These are phyloP conservation scores for Lethocerus indicus DNA, from an alignment of 1,140 invertebrate genomes.

Conservation along the genomic window DNA sequence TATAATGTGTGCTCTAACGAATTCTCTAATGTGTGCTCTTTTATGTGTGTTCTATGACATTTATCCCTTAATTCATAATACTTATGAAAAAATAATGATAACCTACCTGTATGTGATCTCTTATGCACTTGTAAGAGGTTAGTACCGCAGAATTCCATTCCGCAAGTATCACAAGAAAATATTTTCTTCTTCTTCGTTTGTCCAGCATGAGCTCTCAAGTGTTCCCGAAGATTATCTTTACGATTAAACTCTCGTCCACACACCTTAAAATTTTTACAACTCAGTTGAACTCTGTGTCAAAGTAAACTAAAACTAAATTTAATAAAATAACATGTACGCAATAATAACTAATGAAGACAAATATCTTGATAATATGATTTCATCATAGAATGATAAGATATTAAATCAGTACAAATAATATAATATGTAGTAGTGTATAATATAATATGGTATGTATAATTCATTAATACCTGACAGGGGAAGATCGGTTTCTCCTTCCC, in stretches of 20 bases:
- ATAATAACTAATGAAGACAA: too few relatives aligned
- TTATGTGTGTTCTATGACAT: too few relatives aligned
- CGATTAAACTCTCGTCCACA: slow-evolving; percentile 52
- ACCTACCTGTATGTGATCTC: slow-evolving; percentile 44
- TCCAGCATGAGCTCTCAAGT: slow-evolving; percentile 52
- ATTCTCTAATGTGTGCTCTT: too few relatives aligned
- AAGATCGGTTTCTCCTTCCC: slow-evolving; percentile 35
- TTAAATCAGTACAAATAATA: too few relatives aligned
- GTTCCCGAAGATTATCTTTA: slow-evolving; percentile 59
- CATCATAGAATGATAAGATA: neutral
- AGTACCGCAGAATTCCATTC: slow-evolving; percentile 48
- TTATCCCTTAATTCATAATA: too few relatives aligned
- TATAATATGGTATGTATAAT: neutral
- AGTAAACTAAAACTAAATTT: neutral
- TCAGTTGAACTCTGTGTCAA: neutral
- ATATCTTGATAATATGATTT: neutral
- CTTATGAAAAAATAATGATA: too few relatives aligned
- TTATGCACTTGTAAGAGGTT: slow-evolving; percentile 48
- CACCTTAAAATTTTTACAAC: slow-evolving; percentile 29
- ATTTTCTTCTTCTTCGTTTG: slow-evolving; percentile 43
- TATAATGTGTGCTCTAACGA: too few relatives aligned
- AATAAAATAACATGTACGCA: too few relatives aligned
- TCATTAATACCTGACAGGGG: slow-evolving; percentile 35
- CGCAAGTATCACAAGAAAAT: slow-evolving; percentile 43
- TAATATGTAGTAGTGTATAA: too few relatives aligned